Evolutionary conservation across 1,140 invertebrate genomes (phyloP), one percentile per base, ranked within the genome.

Genomic region (Anastrepha obliqua): DNA sequence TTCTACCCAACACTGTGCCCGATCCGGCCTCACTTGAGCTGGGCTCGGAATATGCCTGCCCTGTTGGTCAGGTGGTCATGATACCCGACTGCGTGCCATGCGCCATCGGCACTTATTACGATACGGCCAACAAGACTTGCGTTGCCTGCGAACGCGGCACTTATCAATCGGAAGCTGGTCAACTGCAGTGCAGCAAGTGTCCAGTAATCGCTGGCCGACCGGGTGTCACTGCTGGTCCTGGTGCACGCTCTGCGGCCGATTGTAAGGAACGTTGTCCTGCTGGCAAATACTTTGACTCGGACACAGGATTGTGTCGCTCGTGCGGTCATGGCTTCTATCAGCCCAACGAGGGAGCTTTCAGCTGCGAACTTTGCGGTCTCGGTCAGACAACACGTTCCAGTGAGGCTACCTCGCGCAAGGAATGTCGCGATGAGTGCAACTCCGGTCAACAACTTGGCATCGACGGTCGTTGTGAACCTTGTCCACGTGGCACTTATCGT

Each of bases 291-390:
- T 98, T 97, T 93, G 97, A 98, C 91, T 96, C 97, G 51, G 95
- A 96, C 44, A 96, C 96, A 1, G 97, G 97, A 42, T 94, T 98
- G 0, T 99, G 98, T 91, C 95, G 97, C 64, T 97, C 96, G 87
- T 99, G 98, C 93, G 98, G 98, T 8, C 97, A 98, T 91, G 98
- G 98, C 8, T 98, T 98, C 93, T 99, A 97, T 93, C 98, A 99
- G 92, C 96, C 98, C 0, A 95, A 96, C 74, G 97, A 98, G 94
- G 98, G 98, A 0, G 96, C 98, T 64, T 99, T 99, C 94, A 95
- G 96, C 8, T 99, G 98, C 90, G 94, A 97, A 55, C 94, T 98
- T 1, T 99, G 98, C 92, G 97, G 97, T 3, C 94, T 98, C 86
- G 98, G 98, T 11, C 97, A 99, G 93, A 99, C 98, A 2, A 99